Base-by-base conservation (phyloP, 2,797 vertebrate genomes). In the Geotrypetes seraphini region DNA sequence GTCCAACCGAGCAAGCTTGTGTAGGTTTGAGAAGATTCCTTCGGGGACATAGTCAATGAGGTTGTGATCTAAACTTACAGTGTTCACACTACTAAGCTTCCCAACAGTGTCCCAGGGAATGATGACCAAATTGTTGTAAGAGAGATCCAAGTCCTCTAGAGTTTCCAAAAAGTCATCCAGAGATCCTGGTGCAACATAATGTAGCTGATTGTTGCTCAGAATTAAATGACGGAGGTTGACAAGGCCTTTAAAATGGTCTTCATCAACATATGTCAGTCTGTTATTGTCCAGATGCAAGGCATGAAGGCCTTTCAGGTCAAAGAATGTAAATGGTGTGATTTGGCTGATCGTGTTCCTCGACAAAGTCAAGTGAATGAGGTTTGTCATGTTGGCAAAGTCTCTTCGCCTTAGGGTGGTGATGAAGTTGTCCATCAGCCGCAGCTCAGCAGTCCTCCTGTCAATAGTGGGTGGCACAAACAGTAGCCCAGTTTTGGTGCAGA, bases 361-460 rank as follows among this genome's bases (percentile, higher is more conserved):
- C 37, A 94, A 73, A 1, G 89, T 92, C 61, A 94, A 74, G 50
- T 92, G 89, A 57, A 94, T 86, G 68, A 93, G 83, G 48, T 88
- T 89, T 8, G 85, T 87, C 90, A 93, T 93, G 73, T 93, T 93
- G 67, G 89, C 87, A 19, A 93, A 89, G 79, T 92, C 90, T 0
- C 81, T 79, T 55, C 86, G 85, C 22, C 88, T 69, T 53, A 92
- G 78, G 0, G 87, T 81, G 0, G 90, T 90, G 49, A 92, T 92
- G 85, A 91, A 93, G 75, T 93, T 93, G 76, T 93, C 90, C 33
- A 89, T 89, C 36, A 92, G 80, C 24, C 90, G 52, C 22, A 92
- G 81, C 71, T 93, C 90, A 0, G 85, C 90, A 1, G 90, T 92
- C 58, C 88, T 85, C 2, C 90, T 80, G 78, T 93, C 90, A 19